Evolutionary conservation across 1,140 invertebrate genomes (phyloP).

Genomic region (Rhynchophorus ferrugineus): DNA sequence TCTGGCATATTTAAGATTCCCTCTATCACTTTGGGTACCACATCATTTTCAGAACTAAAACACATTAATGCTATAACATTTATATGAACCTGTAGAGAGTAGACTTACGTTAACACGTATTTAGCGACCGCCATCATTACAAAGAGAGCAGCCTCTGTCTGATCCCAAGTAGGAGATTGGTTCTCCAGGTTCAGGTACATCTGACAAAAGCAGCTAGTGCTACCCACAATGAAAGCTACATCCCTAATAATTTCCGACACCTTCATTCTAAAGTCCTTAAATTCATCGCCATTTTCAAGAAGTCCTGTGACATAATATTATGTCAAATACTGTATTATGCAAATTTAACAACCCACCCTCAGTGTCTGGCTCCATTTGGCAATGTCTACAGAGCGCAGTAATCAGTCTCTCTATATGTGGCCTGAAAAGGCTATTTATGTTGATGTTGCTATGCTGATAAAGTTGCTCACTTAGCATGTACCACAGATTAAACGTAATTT

Average conservation of each 20-base stretch:
- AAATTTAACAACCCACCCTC: constrained; percentile 47
- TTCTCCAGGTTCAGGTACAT: constrained; percentile 71
- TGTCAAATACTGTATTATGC: neutral
- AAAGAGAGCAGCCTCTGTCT: constrained; percentile 89
- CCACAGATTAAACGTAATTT: constrained; percentile 97
- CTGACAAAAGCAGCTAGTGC: constrained; percentile 83
- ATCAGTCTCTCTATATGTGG: constrained; percentile 88
- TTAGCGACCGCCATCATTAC: constrained; percentile 94
- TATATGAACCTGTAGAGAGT: neutral
- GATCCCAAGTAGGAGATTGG: constrained; percentile 75
- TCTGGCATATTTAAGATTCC: constrained; percentile 79
- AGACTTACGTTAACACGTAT: constrained; percentile 88
- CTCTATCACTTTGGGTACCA: constrained; percentile 88
- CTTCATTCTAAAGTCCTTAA: constrained; percentile 79
- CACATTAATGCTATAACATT: constrained; percentile 5
- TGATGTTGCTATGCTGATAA: constrained; percentile 78
- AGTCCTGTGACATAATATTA: constrained; percentile 42
- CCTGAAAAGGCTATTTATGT: constrained; percentile 70
- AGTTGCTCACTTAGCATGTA: constrained; percentile 90
- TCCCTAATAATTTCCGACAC: constrained; percentile 93
- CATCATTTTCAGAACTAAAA: constrained; percentile 80
- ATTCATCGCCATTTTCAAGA: constrained; percentile 81
- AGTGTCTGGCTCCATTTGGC: constrained; percentile 85
- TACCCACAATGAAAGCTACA: constrained; percentile 95
- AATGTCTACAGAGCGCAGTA: constrained; percentile 73